Evolutionary conservation across 2,888 invertebrate genomes (phyloP).

Genomic region (Drosophila testacea): DNA sequence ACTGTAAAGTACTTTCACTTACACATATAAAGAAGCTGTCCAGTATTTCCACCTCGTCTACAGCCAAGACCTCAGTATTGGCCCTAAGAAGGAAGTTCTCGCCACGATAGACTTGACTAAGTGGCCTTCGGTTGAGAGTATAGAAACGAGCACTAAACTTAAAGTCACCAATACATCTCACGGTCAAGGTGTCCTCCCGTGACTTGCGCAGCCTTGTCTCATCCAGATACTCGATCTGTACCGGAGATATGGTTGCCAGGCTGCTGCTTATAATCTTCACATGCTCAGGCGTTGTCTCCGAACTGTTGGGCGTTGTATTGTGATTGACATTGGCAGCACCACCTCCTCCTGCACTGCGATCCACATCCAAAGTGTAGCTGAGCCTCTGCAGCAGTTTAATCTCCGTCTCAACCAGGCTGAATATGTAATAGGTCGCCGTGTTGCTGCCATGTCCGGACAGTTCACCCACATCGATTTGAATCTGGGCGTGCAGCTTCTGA

Average conservation of each 20-base stretch:
- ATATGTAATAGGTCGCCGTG: slow-evolving; percentile 83
- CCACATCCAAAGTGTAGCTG: slow-evolving; percentile 83
- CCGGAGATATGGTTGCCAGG: slow-evolving; percentile 73
- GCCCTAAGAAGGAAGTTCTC: slow-evolving; percentile 85
- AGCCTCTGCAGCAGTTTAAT: slow-evolving; percentile 83
- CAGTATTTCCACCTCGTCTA: slow-evolving; percentile 83
- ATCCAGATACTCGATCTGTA: slow-evolving; percentile 83
- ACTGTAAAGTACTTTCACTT: slow-evolving; percentile 58
- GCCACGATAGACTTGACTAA: slow-evolving; percentile 82
- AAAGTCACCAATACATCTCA: slow-evolving; percentile 83
- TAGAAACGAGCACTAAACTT: slow-evolving; percentile 84
- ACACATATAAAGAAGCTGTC: slow-evolving; percentile 85
- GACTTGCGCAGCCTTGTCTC: slow-evolving; percentile 83
- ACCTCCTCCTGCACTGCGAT: slow-evolving; percentile 54
- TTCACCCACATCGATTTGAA: slow-evolving; percentile 85
- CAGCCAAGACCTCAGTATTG: slow-evolving; percentile 82
- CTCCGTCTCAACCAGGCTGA: slow-evolving; percentile 83
- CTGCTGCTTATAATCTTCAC: slow-evolving; percentile 52
- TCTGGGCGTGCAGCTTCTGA: slow-evolving; percentile 86
- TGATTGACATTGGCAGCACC: slow-evolving; percentile 16
- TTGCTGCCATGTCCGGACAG: slow-evolving; percentile 82
- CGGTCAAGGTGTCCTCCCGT: slow-evolving; percentile 80
- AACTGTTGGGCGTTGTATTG: slow-evolving; percentile 65
- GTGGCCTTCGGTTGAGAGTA: slow-evolving; percentile 82
- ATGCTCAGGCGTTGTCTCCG: slow-evolving; percentile 82